Conservation (phyloP, 1,140 invertebrate genomes). For the Drosophila pandora region DNA sequence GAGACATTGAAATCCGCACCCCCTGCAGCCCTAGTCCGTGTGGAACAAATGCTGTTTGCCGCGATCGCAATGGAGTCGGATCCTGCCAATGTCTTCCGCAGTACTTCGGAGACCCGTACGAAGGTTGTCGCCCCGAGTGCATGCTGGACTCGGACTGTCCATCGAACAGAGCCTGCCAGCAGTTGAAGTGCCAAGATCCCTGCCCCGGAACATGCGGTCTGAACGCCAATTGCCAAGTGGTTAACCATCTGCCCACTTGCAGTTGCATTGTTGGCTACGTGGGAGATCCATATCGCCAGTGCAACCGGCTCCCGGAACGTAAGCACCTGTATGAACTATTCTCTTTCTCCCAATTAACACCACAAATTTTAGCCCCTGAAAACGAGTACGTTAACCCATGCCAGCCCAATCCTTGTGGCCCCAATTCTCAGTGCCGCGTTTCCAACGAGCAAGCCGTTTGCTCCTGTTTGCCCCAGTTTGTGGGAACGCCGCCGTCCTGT, state of each 20-base stretch:
- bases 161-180: constrained; percentile 88
- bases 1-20: constrained; percentile 77
- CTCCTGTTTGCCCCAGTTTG: constrained; percentile 86
- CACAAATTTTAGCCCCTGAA: constrained; percentile 71
- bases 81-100: constrained; percentile 89
- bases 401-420: constrained; percentile 88
- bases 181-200: constrained; percentile 89
- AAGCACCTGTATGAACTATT: constrained; percentile 27
- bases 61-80: constrained; percentile 87
- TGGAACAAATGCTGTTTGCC: constrained; percentile 89
- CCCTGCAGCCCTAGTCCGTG: constrained; percentile 90
- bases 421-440: constrained; percentile 87
- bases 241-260: constrained; percentile 89
- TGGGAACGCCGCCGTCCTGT: constrained; percentile 87
- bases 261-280: constrained; percentile 88
- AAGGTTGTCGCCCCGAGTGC: constrained; percentile 89
- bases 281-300: constrained; percentile 87
- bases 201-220: constrained; percentile 89
- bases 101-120: constrained; percentile 91
- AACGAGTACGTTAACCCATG: constrained; percentile 85
- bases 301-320: constrained; percentile 80
- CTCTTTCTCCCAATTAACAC: constrained; percentile 20
- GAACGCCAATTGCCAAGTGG: constrained; percentile 90
- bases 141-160: constrained; percentile 88
- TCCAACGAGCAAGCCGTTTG: constrained; percentile 87